Conservation (phyloP, 2,888 invertebrate species). For the Aethes cnicana region DNA sequence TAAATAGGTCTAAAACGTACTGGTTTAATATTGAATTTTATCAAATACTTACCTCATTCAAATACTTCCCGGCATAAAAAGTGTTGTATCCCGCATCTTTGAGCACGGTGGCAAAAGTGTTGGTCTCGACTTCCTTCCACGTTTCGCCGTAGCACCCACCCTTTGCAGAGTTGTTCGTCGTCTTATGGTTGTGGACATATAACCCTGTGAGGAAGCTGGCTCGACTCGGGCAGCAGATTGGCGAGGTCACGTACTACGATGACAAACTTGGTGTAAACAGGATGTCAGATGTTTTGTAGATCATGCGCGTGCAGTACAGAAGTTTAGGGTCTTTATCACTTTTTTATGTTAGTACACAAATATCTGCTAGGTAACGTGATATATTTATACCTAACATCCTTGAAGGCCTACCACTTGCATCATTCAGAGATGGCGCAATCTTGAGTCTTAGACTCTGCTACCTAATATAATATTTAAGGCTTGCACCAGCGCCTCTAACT, state of each 20-base stretch:
- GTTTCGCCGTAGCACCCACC: constrained; percentile 88
- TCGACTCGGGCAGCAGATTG: constrained; percentile 95
- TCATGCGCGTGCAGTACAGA: too few species aligned
- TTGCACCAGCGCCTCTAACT: too few species aligned
- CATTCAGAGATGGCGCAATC: too few species aligned
- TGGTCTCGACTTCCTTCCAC: constrained; percentile 86
- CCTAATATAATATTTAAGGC: too few species aligned
- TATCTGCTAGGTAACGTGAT: background rate
- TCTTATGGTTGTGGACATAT: constrained; percentile 91
- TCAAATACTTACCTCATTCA: constrained; percentile 89
- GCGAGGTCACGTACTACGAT: constrained; percentile 89
- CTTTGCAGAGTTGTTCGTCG: constrained; percentile 88
- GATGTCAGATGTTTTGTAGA: constrained; percentile 3
- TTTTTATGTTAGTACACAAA: background rate
- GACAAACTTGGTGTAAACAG: constrained; percentile 35
- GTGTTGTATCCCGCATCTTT: constrained; percentile 87
- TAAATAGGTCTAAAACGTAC: too few species aligned
- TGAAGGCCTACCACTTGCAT: too few species aligned
- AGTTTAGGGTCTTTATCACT: too few species aligned
- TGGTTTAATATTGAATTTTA: too few species aligned
- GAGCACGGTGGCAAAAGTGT: constrained; percentile 86
- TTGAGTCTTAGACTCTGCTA: too few species aligned
- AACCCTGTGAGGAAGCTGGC: constrained; percentile 92
- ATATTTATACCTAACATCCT: too few species aligned
- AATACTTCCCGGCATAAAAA: constrained; percentile 96